A percentile compares a stretch with the other conserved stretches of the same genome.
phyloP scores from a whole-genome alignment of 2,113 vertebrate genomes.

The Shinisaurus crocodilurus region DNA sequence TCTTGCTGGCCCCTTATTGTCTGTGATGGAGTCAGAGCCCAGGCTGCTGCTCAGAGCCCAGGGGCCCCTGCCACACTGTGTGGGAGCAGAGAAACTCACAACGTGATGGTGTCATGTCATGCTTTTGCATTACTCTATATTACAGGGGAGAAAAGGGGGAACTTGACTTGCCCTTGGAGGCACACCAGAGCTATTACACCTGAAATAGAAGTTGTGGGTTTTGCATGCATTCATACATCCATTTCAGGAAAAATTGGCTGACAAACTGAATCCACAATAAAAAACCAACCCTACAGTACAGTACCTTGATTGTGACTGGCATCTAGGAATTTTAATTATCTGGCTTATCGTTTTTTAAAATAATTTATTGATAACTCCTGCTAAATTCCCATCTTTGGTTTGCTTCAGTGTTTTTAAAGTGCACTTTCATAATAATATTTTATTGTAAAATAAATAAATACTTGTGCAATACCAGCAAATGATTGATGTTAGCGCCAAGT shows the following conservation, averaged over 20 bases:
- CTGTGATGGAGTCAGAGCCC: too few species aligned
- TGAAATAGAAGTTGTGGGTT: neutral
- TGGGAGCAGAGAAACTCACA: neutral
- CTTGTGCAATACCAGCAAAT: constrained; percentile 52
- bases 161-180: neutral
- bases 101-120: neutral
- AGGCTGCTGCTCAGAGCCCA: too few species aligned
- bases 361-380: neutral
- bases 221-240: neutral
- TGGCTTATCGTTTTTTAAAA: neutral
- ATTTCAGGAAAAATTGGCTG: neutral
- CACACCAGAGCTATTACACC: neutral
- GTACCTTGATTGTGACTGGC: neutral
- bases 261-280: neutral
- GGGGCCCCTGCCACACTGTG: too few species aligned
- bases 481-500: constrained; percentile 59
- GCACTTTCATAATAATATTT: constrained; percentile 44
- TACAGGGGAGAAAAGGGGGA: neutral
- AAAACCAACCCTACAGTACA: neutral
- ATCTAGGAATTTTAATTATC: constrained; percentile 23
- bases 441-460: constrained; percentile 61
- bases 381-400: neutral
- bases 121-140: neutral
- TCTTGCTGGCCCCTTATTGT: too few species aligned
- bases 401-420: constrained; percentile 35